Evolutionary conservation across 2,888 invertebrate genomes (phyloP).

Genomic region (Sphaeridia pumilis): DNA sequence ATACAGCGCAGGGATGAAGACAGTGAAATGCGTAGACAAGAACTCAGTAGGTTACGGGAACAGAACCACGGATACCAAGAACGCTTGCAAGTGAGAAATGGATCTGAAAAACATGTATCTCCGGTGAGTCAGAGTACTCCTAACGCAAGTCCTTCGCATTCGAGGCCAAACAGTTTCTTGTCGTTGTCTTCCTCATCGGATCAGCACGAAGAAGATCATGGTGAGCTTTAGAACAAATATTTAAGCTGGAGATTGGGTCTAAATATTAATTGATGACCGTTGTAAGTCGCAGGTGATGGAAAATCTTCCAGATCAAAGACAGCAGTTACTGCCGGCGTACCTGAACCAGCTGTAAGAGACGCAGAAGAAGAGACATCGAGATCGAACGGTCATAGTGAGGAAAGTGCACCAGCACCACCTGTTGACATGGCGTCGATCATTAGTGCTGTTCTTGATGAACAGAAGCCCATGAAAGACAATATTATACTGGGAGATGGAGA

Average conservation of each 20-base stretch:
- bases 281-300: not conserved
- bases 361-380: not conserved
- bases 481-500: not conserved
- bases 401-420: not conserved
- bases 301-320: not conserved
- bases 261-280: not conserved
- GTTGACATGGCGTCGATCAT: not conserved
- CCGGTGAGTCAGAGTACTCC: conserved; percentile 22
- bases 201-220: conserved; percentile 36
- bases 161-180: conserved; percentile 38
- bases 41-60: conserved; percentile 59
- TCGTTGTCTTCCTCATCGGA: conserved; percentile 36
- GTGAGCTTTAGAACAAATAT: conserved; percentile 23
- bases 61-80: conserved; percentile 50
- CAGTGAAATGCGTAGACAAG: conserved; percentile 57
- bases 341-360: not conserved
- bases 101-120: conserved; percentile 16
- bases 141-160: conserved; percentile 32
- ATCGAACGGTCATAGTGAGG: not conserved
- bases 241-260: not conserved
- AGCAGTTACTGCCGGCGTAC: not conserved
- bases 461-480: conserved; percentile 1
- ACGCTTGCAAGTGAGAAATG: conserved; percentile 31
- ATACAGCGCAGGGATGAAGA: conserved; percentile 65
- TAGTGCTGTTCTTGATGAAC: not conserved